phyloP scores from a whole-genome alignment of 1,140 invertebrate genomes.

The Musca vetustissima region DNA sequence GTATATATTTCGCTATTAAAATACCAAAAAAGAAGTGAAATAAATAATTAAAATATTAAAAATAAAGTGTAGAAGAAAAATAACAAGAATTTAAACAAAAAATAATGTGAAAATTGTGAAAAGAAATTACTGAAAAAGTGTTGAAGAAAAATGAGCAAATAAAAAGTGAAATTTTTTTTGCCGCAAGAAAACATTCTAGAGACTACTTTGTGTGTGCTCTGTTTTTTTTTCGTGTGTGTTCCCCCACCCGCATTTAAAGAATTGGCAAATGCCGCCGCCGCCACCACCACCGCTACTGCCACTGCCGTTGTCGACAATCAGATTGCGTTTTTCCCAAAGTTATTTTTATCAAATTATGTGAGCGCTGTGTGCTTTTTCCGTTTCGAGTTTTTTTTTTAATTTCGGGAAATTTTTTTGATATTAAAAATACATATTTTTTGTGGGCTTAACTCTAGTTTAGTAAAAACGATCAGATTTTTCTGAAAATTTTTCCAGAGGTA shows the following conservation, averaged over 20 bases:
- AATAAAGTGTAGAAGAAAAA: not conserved
- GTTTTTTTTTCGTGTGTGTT: no score
- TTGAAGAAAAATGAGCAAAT: conserved; percentile 4
- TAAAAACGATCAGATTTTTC: no score
- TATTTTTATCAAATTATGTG: no score
- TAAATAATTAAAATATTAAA: not conserved
- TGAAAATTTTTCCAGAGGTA: no score
- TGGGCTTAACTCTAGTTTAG: no score
- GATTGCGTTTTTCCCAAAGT: not conserved
- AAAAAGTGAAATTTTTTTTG: conserved; percentile 21
- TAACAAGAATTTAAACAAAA: not conserved
- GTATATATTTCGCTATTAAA: no score
- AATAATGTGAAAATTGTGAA: not conserved
- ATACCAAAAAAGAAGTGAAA: not conserved
- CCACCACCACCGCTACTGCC: no score
- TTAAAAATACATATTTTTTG: no score
- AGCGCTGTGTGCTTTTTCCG: not conserved
- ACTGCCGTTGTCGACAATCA: no score
- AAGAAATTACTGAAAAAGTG: not conserved
- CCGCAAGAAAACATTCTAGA: conserved; percentile 20
- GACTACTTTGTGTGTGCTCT: not conserved
- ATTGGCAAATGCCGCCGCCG: no score
- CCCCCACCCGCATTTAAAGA: no score
- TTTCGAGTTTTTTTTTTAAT: not conserved
- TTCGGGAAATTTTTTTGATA: no score